phyloP scores from a whole-genome alignment of 2,113 vertebrate genomes.

The Urocynchramus pylzowi region DNA sequence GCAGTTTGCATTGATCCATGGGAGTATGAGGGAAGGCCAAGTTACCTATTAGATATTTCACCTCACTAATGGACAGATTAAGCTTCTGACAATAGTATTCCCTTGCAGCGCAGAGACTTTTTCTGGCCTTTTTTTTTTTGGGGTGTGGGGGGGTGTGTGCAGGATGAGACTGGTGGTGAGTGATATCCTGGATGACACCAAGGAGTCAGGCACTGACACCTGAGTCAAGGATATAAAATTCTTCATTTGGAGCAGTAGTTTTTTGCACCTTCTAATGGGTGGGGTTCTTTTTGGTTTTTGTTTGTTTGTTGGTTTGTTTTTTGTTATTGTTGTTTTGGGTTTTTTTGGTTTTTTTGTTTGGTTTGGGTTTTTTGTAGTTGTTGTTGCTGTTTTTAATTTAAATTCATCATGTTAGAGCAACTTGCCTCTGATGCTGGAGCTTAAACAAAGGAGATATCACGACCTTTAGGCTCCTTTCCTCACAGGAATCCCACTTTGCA shows the following conservation, averaged over 20 bases:
- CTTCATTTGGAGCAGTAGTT: not conserved
- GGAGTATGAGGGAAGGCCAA: not conserved
- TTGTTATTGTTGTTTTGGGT: not conserved
- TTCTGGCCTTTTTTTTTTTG: not conserved
- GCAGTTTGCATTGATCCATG: not conserved
- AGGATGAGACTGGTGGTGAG: not conserved
- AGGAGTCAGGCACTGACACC: not conserved
- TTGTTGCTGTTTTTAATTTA: not conserved
- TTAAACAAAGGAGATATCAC: not conserved
- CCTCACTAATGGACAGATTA: not conserved
- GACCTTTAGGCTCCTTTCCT: not conserved
- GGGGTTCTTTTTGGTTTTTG: not conserved
- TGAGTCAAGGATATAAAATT: not conserved
- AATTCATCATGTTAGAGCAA: not conserved
- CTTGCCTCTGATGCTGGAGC: not conserved
- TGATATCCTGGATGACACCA: not conserved
- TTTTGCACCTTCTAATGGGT: not conserved
- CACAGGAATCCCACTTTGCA: not conserved
- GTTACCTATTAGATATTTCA: not conserved
- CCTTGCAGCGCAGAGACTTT: not conserved
- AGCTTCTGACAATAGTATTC: not conserved
- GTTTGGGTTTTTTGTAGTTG: not conserved
- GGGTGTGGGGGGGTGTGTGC: fast-evolving
- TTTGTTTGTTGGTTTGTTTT: not conserved
- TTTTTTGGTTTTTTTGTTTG: too few species aligned